Evolutionary conservation across 37 sponge, comb jelly and placozoan genomes (phyloP).

Genomic region (Halisarca cf. caerulea): DNA sequence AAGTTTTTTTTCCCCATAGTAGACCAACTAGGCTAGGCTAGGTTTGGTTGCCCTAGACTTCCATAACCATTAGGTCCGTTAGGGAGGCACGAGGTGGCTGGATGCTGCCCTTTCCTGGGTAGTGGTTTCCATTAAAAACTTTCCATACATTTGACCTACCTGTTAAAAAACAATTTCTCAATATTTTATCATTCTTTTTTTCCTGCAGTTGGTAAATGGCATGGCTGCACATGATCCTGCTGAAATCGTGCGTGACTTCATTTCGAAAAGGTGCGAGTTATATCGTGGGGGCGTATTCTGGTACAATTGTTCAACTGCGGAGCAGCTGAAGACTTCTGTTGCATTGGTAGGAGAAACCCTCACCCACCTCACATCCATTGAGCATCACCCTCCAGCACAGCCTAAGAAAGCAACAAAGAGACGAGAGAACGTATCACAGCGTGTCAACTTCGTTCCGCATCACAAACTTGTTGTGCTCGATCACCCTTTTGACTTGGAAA

Average conservation of each 20-base stretch:
- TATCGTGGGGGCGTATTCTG: conserved; percentile 53
- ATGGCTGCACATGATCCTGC: conserved; percentile 20
- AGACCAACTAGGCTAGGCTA: too few species aligned
- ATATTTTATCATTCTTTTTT: too few species aligned
- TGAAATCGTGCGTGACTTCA: conserved; percentile 43
- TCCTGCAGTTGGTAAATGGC: background rate
- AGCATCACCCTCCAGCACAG: background rate
- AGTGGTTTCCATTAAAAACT: too few species aligned
- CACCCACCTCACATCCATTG: background rate
- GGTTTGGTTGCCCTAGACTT: too few species aligned
- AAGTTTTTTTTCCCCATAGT: too few species aligned
- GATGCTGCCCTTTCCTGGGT: too few species aligned
- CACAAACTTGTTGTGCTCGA: background rate
- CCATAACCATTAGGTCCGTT: too few species aligned
- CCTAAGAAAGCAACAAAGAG: background rate
- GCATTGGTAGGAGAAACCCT: conserved; percentile 5
- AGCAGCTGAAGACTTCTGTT: conserved; percentile 24
- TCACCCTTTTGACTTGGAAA: background rate
- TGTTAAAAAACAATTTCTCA: too few species aligned
- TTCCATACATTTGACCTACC: too few species aligned
- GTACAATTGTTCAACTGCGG: background rate
- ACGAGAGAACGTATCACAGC: background rate
- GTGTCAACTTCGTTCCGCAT: background rate
- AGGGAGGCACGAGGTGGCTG: too few species aligned
- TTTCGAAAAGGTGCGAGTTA: conserved; percentile 8